Percentiles rank a stretch among this genome's conserved stretches.
Evolutionary conservation across 53 echinoderm and acorn worm species (phyloP).

Genomic region (Apostichopus leukothele): DNA sequence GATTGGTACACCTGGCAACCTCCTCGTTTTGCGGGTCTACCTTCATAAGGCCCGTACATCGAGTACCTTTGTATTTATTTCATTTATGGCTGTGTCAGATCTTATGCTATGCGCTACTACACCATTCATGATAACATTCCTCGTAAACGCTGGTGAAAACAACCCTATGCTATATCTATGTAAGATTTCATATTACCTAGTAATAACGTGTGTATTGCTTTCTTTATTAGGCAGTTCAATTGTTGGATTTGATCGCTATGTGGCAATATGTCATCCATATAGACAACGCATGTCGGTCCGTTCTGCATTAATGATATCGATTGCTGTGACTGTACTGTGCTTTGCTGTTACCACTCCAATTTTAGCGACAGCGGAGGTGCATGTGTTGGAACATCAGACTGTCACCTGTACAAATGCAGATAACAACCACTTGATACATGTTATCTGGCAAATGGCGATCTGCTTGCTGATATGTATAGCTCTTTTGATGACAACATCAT

Average conservation of each 20-base stretch:
- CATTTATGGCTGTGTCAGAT: conserved; percentile 26
- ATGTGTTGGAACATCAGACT: neutral
- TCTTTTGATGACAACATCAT: neutral
- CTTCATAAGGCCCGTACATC: neutral
- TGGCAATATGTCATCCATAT: conserved; percentile 19
- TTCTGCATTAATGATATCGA: conserved; percentile 1
- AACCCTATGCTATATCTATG: neutral
- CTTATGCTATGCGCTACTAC: conserved; percentile 21
- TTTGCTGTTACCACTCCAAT: neutral
- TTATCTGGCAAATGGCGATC: neutral
- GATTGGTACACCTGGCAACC: conserved; percentile 7
- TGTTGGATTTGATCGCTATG: conserved; percentile 10
- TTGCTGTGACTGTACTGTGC: neutral
- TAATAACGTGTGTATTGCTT: neutral
- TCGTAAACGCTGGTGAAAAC: neutral
- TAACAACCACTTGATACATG: neutral
- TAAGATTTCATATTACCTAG: neutral
- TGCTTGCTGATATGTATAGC: neutral
- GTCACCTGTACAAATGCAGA: neutral
- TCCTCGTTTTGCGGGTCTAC: conserved; percentile 3
- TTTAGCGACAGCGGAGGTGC: neutral
- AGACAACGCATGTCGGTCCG: neutral
- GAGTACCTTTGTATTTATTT: conserved; percentile 10
- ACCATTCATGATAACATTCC: neutral
- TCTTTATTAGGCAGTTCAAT: conserved; percentile 3